These are phyloP conservation scores for Hydrozoanthus tunicans DNA, from an alignment of 64 coral and sea anemone genomes.

Conservation along the genomic window DNA sequence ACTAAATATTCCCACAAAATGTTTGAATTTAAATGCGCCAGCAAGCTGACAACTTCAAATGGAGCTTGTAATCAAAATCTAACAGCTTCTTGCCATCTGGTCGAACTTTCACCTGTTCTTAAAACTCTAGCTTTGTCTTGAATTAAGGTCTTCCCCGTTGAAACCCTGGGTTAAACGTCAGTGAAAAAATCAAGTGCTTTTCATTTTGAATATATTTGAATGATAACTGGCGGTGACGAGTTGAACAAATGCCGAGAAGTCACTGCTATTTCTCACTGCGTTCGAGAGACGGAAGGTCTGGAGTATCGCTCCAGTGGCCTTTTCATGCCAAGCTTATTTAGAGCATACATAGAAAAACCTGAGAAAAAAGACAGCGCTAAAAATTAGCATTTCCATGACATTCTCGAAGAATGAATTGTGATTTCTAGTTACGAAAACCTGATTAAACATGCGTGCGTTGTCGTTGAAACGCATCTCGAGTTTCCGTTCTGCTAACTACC, in stretches of 20 bases:
- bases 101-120: slow-evolving; percentile 27
- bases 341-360: slow-evolving; percentile 4
- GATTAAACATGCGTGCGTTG: slow-evolving; percentile 14
- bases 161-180: slow-evolving; percentile 27
- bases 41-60: slow-evolving; percentile 16
- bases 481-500: slow-evolving; percentile 17
- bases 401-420: slow-evolving; percentile 14
- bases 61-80: slow-evolving; percentile 23
- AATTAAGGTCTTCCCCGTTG: slow-evolving; percentile 18
- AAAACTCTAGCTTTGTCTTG: slow-evolving; percentile 21
- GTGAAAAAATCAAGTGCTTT: slow-evolving; percentile 56
- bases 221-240: not conserved
- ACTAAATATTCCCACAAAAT: slow-evolving; percentile 48
- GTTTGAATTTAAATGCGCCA: slow-evolving; percentile 23
- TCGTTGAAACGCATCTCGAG: slow-evolving; percentile 3
- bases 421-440: not conserved
- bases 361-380: slow-evolving; percentile 1
- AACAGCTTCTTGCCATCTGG: slow-evolving; percentile 27
- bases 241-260: not conserved
- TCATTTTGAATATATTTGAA: slow-evolving; percentile 54
- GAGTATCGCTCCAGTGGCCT: not conserved
- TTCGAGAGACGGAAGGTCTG: slow-evolving; percentile 22
- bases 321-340: slow-evolving; percentile 52
- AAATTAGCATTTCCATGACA: slow-evolving; percentile 56
- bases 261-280: not conserved